Conservation (phyloP, 2,888 invertebrate genomes). For the Cheilosia urbana region DNA sequence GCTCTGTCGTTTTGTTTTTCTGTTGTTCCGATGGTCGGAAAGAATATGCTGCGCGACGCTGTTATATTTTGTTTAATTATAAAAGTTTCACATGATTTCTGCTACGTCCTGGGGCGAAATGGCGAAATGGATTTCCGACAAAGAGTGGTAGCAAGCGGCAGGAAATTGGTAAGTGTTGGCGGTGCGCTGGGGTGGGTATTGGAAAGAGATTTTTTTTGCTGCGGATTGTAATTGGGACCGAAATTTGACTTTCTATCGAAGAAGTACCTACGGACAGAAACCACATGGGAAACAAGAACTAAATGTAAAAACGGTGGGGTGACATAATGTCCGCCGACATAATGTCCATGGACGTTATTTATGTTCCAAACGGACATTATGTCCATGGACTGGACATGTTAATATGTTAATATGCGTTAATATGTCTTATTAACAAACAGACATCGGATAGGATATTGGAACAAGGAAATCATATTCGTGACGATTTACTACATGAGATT, state of each 20-base stretch:
- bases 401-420: too few species aligned
- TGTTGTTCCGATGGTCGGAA: conserved; percentile 4
- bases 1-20: background rate
- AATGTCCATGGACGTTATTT: too few species aligned
- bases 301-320: too few species aligned
- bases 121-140: conserved; percentile 56
- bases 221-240: too few species aligned
- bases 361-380: too few species aligned
- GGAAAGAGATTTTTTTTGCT: background rate
- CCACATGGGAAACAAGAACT: background rate
- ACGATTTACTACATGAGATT: too few species aligned
- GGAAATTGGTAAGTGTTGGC: conserved; percentile 34
- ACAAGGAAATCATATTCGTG: too few species aligned
- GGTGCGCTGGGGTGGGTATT: conserved; percentile 22
- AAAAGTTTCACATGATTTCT: conserved; percentile 73
- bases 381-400: too few species aligned
- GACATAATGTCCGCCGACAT: too few species aligned
- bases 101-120: conserved; percentile 25
- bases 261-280: background rate
- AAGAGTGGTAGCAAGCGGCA: conserved; percentile 24
- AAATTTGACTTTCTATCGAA: too few species aligned
- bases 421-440: too few species aligned
- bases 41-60: conserved; percentile 65
- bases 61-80: conserved; percentile 74
- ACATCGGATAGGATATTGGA: too few species aligned